Percentiles rank a stretch among this genome's conserved stretches.
Evolutionary conservation across 2,888 invertebrate species (phyloP).

Genomic region (Antheraea assamensis): DNA sequence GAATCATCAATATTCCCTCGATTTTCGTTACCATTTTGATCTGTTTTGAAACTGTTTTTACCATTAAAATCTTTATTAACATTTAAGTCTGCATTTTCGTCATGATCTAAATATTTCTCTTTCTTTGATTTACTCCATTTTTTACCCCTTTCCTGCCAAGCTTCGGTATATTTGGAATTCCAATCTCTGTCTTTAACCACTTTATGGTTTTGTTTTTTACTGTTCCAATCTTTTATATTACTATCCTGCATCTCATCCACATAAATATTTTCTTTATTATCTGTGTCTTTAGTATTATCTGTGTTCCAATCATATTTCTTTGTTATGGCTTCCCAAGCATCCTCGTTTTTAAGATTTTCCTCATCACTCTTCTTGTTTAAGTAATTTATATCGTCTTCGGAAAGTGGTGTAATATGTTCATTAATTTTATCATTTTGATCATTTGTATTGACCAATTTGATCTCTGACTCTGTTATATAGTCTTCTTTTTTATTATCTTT

Average conservation of each 20-base stretch:
- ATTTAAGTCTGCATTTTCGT: not conserved
- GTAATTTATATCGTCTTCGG: not conserved
- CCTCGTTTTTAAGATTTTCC: constrained; percentile 18
- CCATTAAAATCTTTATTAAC: not conserved
- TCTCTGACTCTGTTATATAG: not conserved
- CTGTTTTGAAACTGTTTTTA: not conserved
- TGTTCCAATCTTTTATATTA: not conserved
- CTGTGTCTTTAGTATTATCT: constrained; percentile 20
- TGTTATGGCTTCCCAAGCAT: constrained; percentile 27
- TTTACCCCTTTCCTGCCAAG: not conserved
- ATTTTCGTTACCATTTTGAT: not conserved
- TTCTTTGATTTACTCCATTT: constrained; percentile 6
- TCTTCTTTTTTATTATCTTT: not conserved
- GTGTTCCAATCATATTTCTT: constrained; percentile 20
- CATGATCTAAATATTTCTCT: not conserved
- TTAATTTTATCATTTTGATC: not conserved
- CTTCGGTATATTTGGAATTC: not conserved
- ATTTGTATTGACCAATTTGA: not conserved
- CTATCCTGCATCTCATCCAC: not conserved
- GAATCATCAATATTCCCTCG: not conserved
- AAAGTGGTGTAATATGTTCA: not conserved
- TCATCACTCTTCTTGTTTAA: constrained; percentile 15
- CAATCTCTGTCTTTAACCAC: not conserved
- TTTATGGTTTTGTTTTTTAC: not conserved
- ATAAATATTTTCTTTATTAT: constrained; percentile 17